Evolutionary conservation across 2,113 vertebrate genomes (phyloP).

Genomic region (Balaeniceps rex): DNA sequence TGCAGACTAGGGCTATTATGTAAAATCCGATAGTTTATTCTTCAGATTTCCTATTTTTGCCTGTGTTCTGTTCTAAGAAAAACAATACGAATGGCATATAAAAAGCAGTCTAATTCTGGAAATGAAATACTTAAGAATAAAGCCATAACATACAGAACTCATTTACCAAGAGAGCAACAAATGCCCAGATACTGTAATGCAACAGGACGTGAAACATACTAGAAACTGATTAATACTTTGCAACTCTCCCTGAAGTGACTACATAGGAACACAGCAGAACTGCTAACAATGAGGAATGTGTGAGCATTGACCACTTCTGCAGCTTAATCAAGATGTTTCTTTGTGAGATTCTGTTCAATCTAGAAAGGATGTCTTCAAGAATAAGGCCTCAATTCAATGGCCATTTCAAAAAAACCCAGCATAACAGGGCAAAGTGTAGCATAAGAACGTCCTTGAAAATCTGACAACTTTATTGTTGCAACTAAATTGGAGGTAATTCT

Average conservation of each 20-base stretch:
- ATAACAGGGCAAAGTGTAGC: neutral
- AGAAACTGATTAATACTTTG: neutral
- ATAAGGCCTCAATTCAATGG: neutral
- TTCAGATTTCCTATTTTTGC: neutral
- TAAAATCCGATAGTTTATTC: neutral
- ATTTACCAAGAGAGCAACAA: neutral
- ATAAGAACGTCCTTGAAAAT: neutral
- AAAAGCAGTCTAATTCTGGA: neutral
- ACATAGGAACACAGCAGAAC: neutral
- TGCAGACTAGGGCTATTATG: neutral
- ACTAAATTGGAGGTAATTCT: neutral
- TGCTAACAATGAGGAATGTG: neutral
- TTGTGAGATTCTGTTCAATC: neutral
- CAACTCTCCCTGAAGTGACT: neutral
- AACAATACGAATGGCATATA: neutral
- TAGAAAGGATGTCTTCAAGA: neutral
- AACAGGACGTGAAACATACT: neutral
- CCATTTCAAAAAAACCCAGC: neutral
- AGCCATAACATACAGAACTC: neutral
- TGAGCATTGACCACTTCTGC: neutral
- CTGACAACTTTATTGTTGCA: neutral
- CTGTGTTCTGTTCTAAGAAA: neutral
- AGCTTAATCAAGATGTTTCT: neutral
- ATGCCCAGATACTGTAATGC: neutral
- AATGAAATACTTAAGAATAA: neutral